Percentiles rank a stretch among this genome's conserved stretches.
phyloP scores from a whole-genome alignment of 2,888 invertebrate species.

The Thymelicus sylvestris region DNA sequence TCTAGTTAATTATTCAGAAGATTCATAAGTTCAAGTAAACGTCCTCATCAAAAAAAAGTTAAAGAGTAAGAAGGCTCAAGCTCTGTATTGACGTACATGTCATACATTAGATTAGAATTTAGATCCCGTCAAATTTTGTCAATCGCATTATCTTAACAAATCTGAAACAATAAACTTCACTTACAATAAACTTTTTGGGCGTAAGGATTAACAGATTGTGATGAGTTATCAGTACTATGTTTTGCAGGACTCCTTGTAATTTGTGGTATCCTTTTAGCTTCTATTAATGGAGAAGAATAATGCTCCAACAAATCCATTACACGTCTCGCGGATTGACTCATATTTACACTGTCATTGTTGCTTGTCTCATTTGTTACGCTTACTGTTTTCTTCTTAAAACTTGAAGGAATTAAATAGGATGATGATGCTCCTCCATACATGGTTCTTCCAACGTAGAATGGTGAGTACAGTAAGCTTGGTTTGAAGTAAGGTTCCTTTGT shows the following conservation, averaged over 20 bases:
- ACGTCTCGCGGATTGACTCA: conserved; percentile 90
- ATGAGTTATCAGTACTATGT: conserved; percentile 39
- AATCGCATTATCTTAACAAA: not conserved
- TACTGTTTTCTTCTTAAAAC: conserved; percentile 57
- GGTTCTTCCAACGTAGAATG: conserved; percentile 91
- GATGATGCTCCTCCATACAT: conserved; percentile 90
- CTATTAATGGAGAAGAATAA: conserved; percentile 91
- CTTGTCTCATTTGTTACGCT: conserved; percentile 56
- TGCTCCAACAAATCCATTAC: conserved; percentile 92
- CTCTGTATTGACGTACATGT: no score
- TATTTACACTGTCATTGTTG: conserved; percentile 54
- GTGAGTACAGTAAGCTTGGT: conserved; percentile 77
- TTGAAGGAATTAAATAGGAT: conserved; percentile 79
- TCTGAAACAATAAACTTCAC: conserved; percentile 36
- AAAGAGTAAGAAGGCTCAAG: no score
- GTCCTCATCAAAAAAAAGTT: no score
- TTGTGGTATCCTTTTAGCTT: conserved; percentile 90
- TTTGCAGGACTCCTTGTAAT: conserved; percentile 45
- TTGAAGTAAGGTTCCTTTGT: conserved; percentile 68
- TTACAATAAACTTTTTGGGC: conserved; percentile 45
- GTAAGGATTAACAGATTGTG: conserved; percentile 7
- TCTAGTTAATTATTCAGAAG: not conserved
- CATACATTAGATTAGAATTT: no score
- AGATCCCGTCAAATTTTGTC: not conserved
- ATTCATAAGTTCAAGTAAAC: no score